phyloP scores from a whole-genome alignment of 2,113 vertebrate genomes.

The Genyomyrus donnyi region DNA sequence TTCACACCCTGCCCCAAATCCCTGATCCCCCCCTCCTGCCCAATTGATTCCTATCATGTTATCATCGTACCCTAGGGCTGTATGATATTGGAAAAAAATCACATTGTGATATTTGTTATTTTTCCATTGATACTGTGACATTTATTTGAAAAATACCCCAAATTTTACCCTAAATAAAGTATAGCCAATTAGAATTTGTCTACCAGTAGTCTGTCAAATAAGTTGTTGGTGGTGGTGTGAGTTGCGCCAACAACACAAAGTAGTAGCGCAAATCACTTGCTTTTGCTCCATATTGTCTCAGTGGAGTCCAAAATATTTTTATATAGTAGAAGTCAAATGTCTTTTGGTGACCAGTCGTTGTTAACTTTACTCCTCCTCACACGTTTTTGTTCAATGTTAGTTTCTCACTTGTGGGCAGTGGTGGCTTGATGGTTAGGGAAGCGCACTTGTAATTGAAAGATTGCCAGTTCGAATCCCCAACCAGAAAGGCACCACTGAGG shows the following conservation, averaged over 20 bases:
- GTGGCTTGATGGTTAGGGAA: too few species aligned
- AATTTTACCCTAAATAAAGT: background rate
- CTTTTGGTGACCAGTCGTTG: too few species aligned
- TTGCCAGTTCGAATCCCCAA: too few species aligned
- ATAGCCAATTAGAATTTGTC: background rate
- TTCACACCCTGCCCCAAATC: background rate
- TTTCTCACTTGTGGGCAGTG: too few species aligned
- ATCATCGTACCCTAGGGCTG: background rate
- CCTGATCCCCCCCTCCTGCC: background rate
- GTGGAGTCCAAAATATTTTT: too few species aligned
- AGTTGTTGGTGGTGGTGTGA: background rate
- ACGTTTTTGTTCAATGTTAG: too few species aligned
- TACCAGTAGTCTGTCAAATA: background rate
- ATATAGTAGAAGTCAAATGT: too few species aligned
- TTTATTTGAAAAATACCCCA: background rate
- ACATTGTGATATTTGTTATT: background rate
- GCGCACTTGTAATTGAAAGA: too few species aligned
- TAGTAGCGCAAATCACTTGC: background rate
- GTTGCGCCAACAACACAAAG: background rate
- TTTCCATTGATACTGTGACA: background rate
- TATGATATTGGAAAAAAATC: background rate
- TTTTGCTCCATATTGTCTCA: too few species aligned
- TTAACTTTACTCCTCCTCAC: too few species aligned
- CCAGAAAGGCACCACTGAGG: too few species aligned
- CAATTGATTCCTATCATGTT: background rate